A percentile compares a stretch with the other conserved stretches of the same genome.
phyloP scores from a whole-genome alignment of 2,797 vertebrate genomes.

The Alca torda region DNA sequence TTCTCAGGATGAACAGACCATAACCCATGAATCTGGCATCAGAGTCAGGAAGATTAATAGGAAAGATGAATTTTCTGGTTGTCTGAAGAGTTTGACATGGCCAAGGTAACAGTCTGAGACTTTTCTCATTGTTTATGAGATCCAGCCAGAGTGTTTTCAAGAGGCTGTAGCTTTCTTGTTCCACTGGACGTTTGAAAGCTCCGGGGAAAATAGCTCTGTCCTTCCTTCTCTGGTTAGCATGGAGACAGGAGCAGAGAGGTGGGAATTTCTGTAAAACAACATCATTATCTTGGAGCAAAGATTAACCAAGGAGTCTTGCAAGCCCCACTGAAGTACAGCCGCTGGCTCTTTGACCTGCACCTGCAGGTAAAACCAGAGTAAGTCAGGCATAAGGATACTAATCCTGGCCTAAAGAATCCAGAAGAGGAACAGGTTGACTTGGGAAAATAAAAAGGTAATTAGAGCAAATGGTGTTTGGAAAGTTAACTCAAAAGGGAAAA shows the following conservation, averaged over 20 bases:
- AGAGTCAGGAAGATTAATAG: constrained; percentile 63
- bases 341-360: constrained; percentile 17
- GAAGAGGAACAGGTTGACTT: not conserved
- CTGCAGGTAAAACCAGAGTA: constrained; percentile 38
- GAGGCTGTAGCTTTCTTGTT: not conserved
- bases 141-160: not conserved
- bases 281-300: not conserved
- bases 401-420: constrained; percentile 11
- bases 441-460: constrained; percentile 3
- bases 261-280: constrained; percentile 11
- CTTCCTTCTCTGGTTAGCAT: not conserved
- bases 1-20: constrained; percentile 55
- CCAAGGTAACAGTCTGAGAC: constrained; percentile 24
- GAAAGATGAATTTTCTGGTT: constrained; percentile 56
- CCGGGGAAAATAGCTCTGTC: not conserved
- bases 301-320: not conserved
- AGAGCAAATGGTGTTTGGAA: not conserved
- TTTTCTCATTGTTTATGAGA: not conserved
- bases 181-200: not conserved
- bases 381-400: not conserved
- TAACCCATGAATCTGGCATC: constrained; percentile 65
- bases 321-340: not conserved
- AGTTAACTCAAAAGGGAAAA: not conserved
- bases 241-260: not conserved
- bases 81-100: constrained; percentile 49